Conservation (phyloP, 92 coral and sea anemone genomes). For the Micromussa lordhowensis region DNA sequence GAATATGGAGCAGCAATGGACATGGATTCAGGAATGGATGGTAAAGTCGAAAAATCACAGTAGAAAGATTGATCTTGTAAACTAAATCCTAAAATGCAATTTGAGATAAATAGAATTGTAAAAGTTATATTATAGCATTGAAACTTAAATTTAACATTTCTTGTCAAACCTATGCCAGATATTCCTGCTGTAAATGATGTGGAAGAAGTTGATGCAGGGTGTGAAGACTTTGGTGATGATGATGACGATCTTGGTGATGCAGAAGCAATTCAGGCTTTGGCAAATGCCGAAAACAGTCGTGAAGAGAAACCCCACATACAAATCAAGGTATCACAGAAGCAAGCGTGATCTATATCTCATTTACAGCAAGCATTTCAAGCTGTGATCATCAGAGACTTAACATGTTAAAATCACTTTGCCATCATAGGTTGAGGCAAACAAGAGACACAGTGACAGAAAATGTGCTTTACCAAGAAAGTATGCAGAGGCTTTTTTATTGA, state of each 20-base stretch:
- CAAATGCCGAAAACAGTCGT: slow-evolving; percentile 48
- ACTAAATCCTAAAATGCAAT: too few relatives aligned
- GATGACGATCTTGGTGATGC: slow-evolving; percentile 68
- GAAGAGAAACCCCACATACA: slow-evolving; percentile 43
- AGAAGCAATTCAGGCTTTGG: slow-evolving; percentile 68
- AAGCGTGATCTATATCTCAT: background rate
- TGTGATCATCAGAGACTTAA: background rate
- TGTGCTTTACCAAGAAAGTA: slow-evolving; percentile 34
- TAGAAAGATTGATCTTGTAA: too few relatives aligned
- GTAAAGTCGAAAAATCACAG: background rate
- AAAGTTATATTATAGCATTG: background rate
- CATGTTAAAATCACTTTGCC: background rate
- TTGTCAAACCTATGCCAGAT: slow-evolving; percentile 2
- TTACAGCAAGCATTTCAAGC: background rate
- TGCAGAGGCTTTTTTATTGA: background rate
- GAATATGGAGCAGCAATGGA: slow-evolving; percentile 12
- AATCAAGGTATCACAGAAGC: slow-evolving; percentile 42
- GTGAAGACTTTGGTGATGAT: slow-evolving; percentile 68
- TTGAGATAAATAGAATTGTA: too few relatives aligned
- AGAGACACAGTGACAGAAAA: slow-evolving; percentile 13
- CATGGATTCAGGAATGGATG: slow-evolving; percentile 20
- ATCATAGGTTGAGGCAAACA: slow-evolving; percentile 16
- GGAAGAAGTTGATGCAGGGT: slow-evolving; percentile 35
- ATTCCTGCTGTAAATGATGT: slow-evolving; percentile 8
- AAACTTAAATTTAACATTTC: too few relatives aligned